Conservation (phyloP, 2,888 invertebrate species). For the Drosophila anceps region DNA sequence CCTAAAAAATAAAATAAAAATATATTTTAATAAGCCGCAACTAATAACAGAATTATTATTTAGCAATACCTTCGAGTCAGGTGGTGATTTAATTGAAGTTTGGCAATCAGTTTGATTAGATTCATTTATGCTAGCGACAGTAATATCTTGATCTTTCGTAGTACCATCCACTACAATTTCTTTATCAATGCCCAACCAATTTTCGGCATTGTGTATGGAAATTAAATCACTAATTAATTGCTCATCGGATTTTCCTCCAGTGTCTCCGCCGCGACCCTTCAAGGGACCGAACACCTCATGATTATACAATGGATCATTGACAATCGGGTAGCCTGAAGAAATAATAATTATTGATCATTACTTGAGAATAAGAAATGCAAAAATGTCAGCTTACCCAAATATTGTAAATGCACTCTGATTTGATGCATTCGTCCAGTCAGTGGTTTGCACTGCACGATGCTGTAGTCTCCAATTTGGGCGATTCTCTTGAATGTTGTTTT, state of each 20-base stretch:
- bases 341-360: background rate
- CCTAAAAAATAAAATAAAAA: conserved; percentile 72
- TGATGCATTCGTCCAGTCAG: conserved; percentile 99
- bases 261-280: conserved; percentile 94
- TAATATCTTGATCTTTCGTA: background rate
- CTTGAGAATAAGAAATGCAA: background rate
- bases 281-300: conserved; percentile 96
- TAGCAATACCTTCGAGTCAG: conserved; percentile 16
- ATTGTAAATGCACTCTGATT: conserved; percentile 98
- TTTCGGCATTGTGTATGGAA: conserved; percentile 95
- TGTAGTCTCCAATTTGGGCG: conserved; percentile 93
- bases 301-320: conserved; percentile 98
- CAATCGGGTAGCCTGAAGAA: conserved; percentile 94
- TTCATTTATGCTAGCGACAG: conserved; percentile 66
- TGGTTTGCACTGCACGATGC: conserved; percentile 97
- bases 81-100: background rate
- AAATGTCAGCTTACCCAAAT: conserved; percentile 89
- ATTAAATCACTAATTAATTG: conserved; percentile 94
- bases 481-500: conserved; percentile 95
- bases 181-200: conserved; percentile 95
- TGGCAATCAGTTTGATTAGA: background rate
- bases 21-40: background rate
- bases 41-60: background rate
- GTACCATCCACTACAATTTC: conserved; percentile 87
- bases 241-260: conserved; percentile 94